Percentiles rank a stretch among this genome's conserved stretches.
Conservation (phyloP, 2,888 invertebrate species). For the Euspilapteryx auroguttella region DNA sequence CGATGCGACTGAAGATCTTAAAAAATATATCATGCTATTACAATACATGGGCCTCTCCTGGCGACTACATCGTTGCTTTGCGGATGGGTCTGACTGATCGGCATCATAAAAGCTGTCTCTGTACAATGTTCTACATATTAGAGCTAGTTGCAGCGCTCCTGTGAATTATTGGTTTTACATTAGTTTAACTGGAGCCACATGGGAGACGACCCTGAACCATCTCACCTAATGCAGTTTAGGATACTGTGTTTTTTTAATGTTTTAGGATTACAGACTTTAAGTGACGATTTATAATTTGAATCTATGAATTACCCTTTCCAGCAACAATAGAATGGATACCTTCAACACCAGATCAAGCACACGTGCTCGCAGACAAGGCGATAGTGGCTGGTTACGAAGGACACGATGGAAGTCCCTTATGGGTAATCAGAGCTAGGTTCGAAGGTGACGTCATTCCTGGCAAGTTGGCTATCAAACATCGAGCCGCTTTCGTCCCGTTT, state of each 20-base stretch:
- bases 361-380: slow-evolving; percentile 22
- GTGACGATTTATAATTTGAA: neutral
- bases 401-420: slow-evolving; percentile 40
- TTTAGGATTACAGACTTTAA: neutral
- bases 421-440: slow-evolving; percentile 36
- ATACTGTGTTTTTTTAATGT: neutral
- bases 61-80: too few species aligned
- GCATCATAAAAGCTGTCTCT: too few species aligned
- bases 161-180: too few species aligned
- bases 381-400: slow-evolving; percentile 46
- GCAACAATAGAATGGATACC: slow-evolving; percentile 36
- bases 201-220: too few species aligned
- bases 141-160: too few species aligned
- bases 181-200: too few species aligned
- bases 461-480: slow-evolving; percentile 39
- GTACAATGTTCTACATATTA: too few species aligned
- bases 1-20: too few species aligned
- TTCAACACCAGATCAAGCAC: slow-evolving; percentile 19
- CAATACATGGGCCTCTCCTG: too few species aligned
- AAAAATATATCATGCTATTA: too few species aligned
- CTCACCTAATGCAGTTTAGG: too few species aligned
- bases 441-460: slow-evolving; percentile 44
- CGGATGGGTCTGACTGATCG: too few species aligned
- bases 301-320: slow-evolving; percentile 15
- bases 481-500: slow-evolving; percentile 38